Conservation (phyloP, 2,797 vertebrate species). For the Sebastolobus alascanus region DNA sequence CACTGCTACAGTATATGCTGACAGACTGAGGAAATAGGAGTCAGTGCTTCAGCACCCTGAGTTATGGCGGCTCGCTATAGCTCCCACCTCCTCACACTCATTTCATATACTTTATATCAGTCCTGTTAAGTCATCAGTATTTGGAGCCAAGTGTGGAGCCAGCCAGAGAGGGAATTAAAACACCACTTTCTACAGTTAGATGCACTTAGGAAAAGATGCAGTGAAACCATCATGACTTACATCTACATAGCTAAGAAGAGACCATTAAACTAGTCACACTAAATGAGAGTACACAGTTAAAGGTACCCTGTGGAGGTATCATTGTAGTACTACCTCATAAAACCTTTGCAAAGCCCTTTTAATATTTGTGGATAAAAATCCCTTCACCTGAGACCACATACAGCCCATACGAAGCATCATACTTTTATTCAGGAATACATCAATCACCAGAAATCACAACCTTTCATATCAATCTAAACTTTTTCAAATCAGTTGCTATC, state of each 20-base stretch:
- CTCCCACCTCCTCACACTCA: constrained; percentile 1
- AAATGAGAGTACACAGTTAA: not conserved
- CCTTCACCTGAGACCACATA: not conserved
- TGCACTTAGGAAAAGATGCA: not conserved
- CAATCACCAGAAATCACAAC: constrained; percentile 24
- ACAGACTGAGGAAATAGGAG: not conserved
- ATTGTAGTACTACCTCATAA: not conserved
- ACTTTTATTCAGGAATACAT: constrained; percentile 58
- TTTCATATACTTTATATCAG: constrained; percentile 39
- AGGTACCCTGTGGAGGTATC: not conserved
- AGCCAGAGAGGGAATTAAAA: constrained; percentile 39
- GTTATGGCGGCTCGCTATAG: not conserved
- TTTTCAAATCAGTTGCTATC: not conserved
- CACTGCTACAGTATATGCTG: not conserved
- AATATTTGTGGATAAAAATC: not conserved
- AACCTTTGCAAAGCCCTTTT: not conserved
- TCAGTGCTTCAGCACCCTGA: not conserved
- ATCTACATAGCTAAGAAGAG: not conserved
- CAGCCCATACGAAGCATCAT: constrained; percentile 1
- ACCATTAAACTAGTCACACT: not conserved
- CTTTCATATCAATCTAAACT: not conserved
- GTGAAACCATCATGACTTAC: not conserved
- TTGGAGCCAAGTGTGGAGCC: constrained; percentile 29
- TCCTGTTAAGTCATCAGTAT: constrained; percentile 49
- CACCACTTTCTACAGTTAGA: constrained; percentile 6